Evolutionary conservation across 1,140 invertebrate species (phyloP), one percentile per base, ranked within the genome.

Genomic region (Drosophila azteca): DNA sequence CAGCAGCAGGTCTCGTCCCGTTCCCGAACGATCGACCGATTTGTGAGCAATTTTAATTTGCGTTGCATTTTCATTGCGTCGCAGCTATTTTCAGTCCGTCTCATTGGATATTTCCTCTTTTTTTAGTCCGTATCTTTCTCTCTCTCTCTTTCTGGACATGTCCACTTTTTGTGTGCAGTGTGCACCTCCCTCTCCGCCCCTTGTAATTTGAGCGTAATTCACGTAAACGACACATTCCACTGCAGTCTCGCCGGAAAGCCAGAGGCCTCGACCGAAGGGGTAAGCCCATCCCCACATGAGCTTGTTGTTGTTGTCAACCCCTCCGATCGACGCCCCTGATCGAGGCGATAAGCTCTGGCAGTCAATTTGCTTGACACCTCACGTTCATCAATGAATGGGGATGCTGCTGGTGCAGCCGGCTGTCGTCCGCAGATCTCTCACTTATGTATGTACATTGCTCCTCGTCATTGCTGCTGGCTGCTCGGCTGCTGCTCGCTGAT

Each of bases 281-380:
- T 31, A 8, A 9, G 13, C 3, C 11, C 7, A 8, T 60, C 20
- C 29, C 1, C 41, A 7, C 6, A 46, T 9, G 9, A 39, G 35
- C 3, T 13, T 24, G 45, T 17, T 24, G 31, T 58, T 31, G 7
- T 2, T 5, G 4, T 3, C 17, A 20, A 1, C 2, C 8, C 1
- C 6, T 8, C 0, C 17, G 29, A 29, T 41, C 29, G 20, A 63
- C 66, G 70, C 59, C 82, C 22, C 69, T 87, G 81, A 41, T 20
- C 52, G 39, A 26, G 6, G 49, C 65, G 45, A 61, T 53, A 50
- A 31, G 63, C 48, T 51, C 11, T 55, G 63, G 49, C 70, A 87
- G 83, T 88, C 83, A 88, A 88, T 87, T 88, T 88, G 67, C 66
- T 83, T 88, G 83, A 88, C 83, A 88, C 84, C 79, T 87, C 83